Evolutionary conservation across 2,888 invertebrate genomes (phyloP).

Genomic region (Hypselothyrea guttata): DNA sequence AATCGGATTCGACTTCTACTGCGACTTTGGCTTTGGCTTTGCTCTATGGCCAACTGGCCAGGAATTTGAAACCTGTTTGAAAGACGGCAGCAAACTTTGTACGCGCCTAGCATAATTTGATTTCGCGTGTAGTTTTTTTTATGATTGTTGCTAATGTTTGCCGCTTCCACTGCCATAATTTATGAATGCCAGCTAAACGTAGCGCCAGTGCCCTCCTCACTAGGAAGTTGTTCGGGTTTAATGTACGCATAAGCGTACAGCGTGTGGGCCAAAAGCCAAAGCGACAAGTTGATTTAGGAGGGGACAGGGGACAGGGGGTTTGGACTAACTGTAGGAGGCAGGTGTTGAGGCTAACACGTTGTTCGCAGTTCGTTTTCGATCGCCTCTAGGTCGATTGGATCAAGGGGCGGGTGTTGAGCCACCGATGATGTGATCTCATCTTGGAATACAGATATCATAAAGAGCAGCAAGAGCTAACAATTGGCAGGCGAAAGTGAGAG

Average conservation of each 20-base stretch:
- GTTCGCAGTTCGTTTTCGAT: constrained; percentile 8
- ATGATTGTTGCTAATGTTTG: constrained; percentile 40
- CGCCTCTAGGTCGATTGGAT: constrained; percentile 24
- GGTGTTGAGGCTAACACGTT: constrained; percentile 34
- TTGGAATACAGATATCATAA: not conserved
- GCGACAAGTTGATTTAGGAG: not conserved
- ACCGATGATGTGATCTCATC: constrained; percentile 20
- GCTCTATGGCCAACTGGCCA: constrained; percentile 54
- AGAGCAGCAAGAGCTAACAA: no score
- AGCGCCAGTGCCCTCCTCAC: constrained; percentile 69
- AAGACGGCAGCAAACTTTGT: constrained; percentile 44
- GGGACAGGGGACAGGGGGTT: not conserved
- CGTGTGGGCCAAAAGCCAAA: constrained; percentile 45
- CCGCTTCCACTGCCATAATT: constrained; percentile 57
- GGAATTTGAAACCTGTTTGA: constrained; percentile 77
- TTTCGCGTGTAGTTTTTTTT: constrained; percentile 20
- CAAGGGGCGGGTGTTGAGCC: not conserved
- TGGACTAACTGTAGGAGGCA: constrained; percentile 9
- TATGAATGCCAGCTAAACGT: constrained; percentile 64
- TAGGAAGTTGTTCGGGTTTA: constrained; percentile 66
- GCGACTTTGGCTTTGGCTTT: not conserved
- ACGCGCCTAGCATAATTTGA: constrained; percentile 72
- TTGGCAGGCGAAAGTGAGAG: no score
- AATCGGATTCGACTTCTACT: no score
- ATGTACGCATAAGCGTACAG: constrained; percentile 55